phyloP scores from a whole-genome alignment of 2,797 vertebrate genomes.

The Chrysocyon brachyurus region DNA sequence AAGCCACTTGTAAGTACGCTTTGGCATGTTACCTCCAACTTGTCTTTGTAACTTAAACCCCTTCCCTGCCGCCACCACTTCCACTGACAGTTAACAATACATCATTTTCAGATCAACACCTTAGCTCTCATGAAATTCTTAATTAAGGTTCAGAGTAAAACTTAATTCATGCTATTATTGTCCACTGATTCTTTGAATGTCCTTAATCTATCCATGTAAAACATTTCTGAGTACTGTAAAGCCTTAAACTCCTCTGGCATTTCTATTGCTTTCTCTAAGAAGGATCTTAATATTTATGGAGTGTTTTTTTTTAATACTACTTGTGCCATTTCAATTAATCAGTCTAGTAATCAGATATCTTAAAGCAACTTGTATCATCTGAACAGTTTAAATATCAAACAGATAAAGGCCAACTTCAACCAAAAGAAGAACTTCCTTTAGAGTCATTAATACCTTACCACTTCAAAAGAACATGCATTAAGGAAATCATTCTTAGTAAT shows the following conservation, averaged over 20 bases:
- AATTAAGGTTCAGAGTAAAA: slow-evolving; percentile 1
- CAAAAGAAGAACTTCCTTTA: neutral
- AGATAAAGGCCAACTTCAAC: neutral
- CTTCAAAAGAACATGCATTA: neutral
- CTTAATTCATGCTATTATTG: neutral
- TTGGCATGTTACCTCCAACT: neutral
- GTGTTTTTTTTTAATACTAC: neutral
- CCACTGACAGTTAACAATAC: neutral
- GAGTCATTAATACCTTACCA: neutral
- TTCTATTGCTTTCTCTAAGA: slow-evolving; percentile 38
- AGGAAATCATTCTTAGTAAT: neutral
- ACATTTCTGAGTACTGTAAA: neutral
- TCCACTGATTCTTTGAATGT: neutral
- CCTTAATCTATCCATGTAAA: neutral
- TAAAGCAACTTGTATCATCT: neutral
- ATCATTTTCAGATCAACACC: neutral
- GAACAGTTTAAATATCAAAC: neutral
- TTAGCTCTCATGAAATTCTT: neutral
- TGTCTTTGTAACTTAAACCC: neutral
- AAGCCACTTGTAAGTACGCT: neutral
- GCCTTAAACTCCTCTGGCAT: neutral
- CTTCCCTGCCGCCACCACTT: neutral
- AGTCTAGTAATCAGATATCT: neutral
- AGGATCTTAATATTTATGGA: neutral
- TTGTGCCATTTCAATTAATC: neutral